phyloP scores from a whole-genome alignment of 2,797 vertebrate species.

The Pterois miles region DNA sequence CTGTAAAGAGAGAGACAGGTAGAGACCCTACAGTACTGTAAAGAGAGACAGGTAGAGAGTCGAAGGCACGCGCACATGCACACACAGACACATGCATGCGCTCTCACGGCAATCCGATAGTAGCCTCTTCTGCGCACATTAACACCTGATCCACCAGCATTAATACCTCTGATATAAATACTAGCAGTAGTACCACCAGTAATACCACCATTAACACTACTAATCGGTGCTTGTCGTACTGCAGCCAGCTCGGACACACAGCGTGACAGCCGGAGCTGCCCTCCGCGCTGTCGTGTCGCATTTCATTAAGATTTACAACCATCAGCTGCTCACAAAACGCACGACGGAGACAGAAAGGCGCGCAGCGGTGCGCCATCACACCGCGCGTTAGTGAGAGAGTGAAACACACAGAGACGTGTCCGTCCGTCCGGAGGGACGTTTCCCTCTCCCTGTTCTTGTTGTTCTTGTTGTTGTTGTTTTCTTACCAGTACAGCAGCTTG shows the following conservation, averaged over 20 bases:
- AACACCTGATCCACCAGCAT: neutral
- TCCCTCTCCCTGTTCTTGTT: neutral
- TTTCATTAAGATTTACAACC: conserved; percentile 15
- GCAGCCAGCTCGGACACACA: neutral
- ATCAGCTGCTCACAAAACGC: neutral
- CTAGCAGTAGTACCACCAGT: no score
- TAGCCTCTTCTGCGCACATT: neutral
- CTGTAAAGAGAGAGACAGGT: no score
- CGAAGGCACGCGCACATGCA: no score
- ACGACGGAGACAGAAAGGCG: neutral
- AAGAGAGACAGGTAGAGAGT: no score
- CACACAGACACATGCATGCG: neutral
- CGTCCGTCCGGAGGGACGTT: neutral
- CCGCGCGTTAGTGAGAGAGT: no score
- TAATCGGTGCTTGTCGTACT: no score
- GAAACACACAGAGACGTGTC: neutral
- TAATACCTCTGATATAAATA: no score
- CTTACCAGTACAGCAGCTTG: conserved; percentile 84
- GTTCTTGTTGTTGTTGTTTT: neutral
- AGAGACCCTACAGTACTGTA: no score
- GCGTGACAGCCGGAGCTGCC: neutral
- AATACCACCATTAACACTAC: neutral
- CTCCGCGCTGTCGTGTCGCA: conserved; percentile 23
- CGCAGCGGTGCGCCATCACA: conserved; percentile 42
- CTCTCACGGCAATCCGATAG: neutral